phyloP scores from a whole-genome alignment of 1,140 invertebrate genomes.

The Helicoverpa zea region DNA sequence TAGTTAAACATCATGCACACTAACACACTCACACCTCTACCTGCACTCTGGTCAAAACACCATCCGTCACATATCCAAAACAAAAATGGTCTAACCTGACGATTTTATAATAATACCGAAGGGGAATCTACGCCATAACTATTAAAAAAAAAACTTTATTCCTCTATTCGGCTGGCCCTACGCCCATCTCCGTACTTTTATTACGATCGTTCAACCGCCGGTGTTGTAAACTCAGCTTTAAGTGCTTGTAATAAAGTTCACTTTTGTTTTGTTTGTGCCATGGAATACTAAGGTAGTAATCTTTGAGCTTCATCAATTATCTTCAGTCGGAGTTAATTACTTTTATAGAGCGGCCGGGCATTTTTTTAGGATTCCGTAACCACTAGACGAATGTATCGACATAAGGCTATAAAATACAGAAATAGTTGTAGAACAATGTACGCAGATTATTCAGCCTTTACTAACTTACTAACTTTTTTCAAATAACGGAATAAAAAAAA shows the following conservation, averaged over 20 bases:
- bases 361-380: conserved; percentile 63
- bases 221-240: conserved; percentile 58
- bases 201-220: conserved; percentile 53
- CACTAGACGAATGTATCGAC: conserved; percentile 24
- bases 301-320: conserved; percentile 85
- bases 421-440: background rate
- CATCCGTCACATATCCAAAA: conserved; percentile 73
- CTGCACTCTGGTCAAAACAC: conserved; percentile 67
- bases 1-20: conserved; percentile 21
- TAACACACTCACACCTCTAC: conserved; percentile 34
- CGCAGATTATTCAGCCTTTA: background rate
- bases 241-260: conserved; percentile 47
- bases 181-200: conserved; percentile 72
- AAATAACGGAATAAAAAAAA: too few species aligned
- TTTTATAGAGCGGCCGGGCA: conserved; percentile 80
- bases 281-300: conserved; percentile 76
- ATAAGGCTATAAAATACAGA: background rate
- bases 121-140: conserved; percentile 59
- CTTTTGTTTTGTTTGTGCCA: conserved; percentile 36
- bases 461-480: too few species aligned
- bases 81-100: conserved; percentile 77
- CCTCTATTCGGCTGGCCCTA: conserved; percentile 67
- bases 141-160: conserved; percentile 70
- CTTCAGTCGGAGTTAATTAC: conserved; percentile 83
- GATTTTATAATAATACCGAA: conserved; percentile 84